Base-by-base conservation (phyloP, 2,113 vertebrate genomes). In the Varanus salvator region DNA sequence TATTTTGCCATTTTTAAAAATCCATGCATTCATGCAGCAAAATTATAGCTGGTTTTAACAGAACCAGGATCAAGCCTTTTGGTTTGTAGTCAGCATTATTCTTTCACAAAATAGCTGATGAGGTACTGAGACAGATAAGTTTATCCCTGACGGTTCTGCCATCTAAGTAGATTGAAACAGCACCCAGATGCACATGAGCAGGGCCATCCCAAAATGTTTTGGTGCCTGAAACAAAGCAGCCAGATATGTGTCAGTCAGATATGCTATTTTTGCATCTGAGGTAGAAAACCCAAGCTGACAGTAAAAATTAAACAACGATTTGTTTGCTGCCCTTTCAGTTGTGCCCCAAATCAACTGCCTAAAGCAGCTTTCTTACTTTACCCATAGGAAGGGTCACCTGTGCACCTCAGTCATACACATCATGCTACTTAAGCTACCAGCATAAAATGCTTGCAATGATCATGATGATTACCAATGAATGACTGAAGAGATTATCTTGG, bases 81-180 rank as follows among this genome's bases (percentile, higher is more conserved):
- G 44, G 6, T 9, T 3, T 9, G 25, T 34, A 23, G 72, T 68
- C n/a, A 88, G 23, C 15, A 72, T 4, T 88, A n/a, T 57, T n/a
- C 76, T 72, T 48, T n/a, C n/a, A 80, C 23, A 69, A 80, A 88
- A 57, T 72, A 57, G 34, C 78, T 88, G n/a, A n/a, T n/a, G 78
- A 81, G 15, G 77, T 14, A 87, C 78, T 29, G 31, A n/a, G 44
- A n/a, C 52, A 44, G 25, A 54, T 48, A 74, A 21, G 0, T 11
- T 64, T 64, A 64, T 87, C 77, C 77, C 57, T 57, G 44, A 72
- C 66, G 25, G 48, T 38, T 27, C 44, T 19, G 23, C 38, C 11
- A 34, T 87, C 14, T 72, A 38, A 21, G 2, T 57, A 68, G 38
- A 57, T 34, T 34, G 15, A 60, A 72, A 88, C 12, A 31, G 19